Evolutionary conservation across 2,888 invertebrate species (phyloP).

Genomic region (Operophtera brumata): DNA sequence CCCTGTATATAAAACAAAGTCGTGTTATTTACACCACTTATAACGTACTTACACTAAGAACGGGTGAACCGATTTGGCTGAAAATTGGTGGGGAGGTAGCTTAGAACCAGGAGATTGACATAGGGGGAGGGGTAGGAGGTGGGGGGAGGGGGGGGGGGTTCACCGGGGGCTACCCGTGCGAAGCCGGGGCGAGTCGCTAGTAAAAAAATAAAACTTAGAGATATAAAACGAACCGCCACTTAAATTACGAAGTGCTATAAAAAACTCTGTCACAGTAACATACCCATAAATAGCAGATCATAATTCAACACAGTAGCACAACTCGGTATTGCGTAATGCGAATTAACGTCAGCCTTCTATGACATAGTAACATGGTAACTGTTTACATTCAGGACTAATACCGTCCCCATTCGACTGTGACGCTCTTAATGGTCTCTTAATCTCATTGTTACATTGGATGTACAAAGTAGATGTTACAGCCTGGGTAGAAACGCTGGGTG

Average conservation of each 20-base stretch:
- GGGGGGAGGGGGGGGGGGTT: no score
- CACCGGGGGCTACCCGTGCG: no score
- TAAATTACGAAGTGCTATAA: neutral
- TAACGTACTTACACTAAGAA: no score
- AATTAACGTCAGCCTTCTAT: constrained; percentile 14
- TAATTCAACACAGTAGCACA: constrained; percentile 12
- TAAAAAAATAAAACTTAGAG: no score
- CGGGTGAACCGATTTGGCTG: no score
- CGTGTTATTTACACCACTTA: no score
- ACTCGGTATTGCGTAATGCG: constrained; percentile 11
- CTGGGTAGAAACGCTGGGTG: constrained; percentile 1
- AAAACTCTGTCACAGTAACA: neutral
- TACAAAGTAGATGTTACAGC: neutral
- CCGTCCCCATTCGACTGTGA: constrained; percentile 37
- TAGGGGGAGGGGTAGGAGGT: no score
- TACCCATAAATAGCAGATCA: constrained; percentile 13
- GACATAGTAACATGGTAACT: constrained; percentile 26
- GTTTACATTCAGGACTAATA: constrained; percentile 22
- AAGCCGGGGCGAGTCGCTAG: no score
- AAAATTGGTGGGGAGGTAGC: no score
- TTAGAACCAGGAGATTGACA: no score
- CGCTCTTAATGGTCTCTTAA: constrained; percentile 42
- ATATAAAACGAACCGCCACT: no score
- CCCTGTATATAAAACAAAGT: no score
- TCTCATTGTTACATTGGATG: constrained; percentile 28